Percentiles rank a stretch among this genome's conserved stretches.
These are phyloP conservation scores for Pantherophis guttatus DNA, from an alignment of 2,113 vertebrate genomes.

Conservation along the genomic window DNA sequence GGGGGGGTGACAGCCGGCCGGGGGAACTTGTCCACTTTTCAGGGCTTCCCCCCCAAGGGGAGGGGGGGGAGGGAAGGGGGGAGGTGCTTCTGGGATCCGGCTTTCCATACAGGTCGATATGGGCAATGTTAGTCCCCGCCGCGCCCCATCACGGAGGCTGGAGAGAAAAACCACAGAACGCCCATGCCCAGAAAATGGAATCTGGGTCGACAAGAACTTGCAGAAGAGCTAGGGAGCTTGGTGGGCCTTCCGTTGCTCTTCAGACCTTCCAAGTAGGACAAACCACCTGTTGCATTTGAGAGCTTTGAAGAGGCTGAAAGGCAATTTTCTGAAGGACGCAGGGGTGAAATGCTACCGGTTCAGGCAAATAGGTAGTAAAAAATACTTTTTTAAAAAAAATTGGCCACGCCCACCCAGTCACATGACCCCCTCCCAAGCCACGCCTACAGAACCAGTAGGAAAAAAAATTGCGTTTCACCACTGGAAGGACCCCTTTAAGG, in stretches of 20 bases:
- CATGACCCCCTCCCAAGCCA: no score
- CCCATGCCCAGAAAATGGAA: not conserved
- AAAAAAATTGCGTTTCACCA: no score
- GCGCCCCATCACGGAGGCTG: not conserved
- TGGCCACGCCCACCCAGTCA: no score
- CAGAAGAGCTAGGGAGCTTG: fast-evolving
- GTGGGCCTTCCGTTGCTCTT: not conserved
- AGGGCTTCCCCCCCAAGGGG: not conserved
- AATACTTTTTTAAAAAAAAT: no score
- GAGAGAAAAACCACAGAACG: not conserved
- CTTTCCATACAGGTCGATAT: not conserved
- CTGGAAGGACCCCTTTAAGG: not conserved
- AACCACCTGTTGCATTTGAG: not conserved
- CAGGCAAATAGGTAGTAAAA: no score
- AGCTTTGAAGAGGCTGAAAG: not conserved
- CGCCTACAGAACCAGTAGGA: no score
- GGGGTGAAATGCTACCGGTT: no score
- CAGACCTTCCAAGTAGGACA: not conserved
- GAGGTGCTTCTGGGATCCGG: not conserved
- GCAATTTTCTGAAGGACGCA: not conserved
- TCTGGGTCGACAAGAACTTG: not conserved
- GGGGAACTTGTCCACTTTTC: not conserved
- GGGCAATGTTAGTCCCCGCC: not conserved
- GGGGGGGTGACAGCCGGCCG: not conserved
- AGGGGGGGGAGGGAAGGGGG: no score